Evolutionary conservation across 2,797 vertebrate genomes (phyloP).

Genomic region (Meda fulgida): DNA sequence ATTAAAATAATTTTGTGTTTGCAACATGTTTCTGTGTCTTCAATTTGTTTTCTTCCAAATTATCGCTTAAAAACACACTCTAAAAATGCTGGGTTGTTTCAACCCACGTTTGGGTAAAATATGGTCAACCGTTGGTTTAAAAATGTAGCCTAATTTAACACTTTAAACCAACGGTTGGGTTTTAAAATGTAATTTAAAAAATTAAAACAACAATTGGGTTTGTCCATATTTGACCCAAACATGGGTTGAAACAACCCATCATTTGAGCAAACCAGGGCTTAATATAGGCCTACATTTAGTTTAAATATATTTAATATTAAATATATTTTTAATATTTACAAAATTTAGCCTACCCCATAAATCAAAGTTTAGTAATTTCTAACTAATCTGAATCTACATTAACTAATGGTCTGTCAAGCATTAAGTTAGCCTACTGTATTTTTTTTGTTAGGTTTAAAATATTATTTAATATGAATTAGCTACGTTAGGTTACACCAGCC

Average conservation of each 20-base stretch:
- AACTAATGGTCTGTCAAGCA: not conserved
- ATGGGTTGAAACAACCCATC: no score
- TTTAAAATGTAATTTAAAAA: no score
- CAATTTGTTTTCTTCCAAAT: not conserved
- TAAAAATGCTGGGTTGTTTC: not conserved
- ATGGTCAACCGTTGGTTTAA: not conserved
- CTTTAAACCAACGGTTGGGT: no score
- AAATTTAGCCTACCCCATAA: not conserved
- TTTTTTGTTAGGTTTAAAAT: not conserved
- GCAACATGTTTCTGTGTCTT: not conserved
- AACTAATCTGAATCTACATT: not conserved
- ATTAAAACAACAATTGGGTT: no score
- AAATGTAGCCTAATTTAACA: no score
- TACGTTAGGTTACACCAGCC: not conserved
- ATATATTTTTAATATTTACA: not conserved
- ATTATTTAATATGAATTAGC: not conserved
- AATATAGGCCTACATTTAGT: not conserved
- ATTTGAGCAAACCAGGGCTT: not conserved
- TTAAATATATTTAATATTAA: not conserved
- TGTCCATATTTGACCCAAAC: not conserved
- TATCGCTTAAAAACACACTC: not conserved
- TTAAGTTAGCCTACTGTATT: not conserved
- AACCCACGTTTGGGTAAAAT: not conserved
- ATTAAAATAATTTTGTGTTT: not conserved
- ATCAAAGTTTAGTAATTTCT: not conserved